Conservation (phyloP, 64 coral and sea anemone genomes). For the Dendrophyllia cribrosa region DNA sequence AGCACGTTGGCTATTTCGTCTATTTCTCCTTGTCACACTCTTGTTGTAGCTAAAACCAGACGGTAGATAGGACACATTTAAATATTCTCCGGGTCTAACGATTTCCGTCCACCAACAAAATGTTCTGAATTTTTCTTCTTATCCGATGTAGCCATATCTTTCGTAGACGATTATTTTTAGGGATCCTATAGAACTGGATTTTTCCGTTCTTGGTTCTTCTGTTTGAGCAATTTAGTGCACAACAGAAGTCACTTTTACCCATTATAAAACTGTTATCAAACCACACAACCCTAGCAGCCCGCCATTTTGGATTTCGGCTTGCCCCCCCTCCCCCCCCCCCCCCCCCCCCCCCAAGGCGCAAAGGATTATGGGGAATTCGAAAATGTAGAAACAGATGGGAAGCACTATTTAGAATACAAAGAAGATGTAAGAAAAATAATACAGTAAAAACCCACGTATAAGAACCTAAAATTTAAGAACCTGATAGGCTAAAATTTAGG, state of each 20-base stretch:
- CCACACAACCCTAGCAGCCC: conserved; percentile 21
- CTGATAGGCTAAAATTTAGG: too few species aligned
- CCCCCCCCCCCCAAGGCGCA: conserved; percentile 53
- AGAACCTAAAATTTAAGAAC: too few species aligned
- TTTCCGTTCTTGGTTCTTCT: conserved; percentile 6
- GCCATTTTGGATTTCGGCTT: conserved; percentile 33
- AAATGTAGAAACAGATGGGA: conserved; percentile 48
- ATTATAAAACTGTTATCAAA: not conserved
- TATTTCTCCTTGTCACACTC: not conserved
- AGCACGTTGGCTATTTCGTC: not conserved
- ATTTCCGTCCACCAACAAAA: conserved; percentile 52
- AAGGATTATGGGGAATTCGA: conserved; percentile 56
- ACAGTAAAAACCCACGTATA: too few species aligned
- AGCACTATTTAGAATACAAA: too few species aligned
- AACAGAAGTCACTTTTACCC: conserved; percentile 75
- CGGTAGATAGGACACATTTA: conserved; percentile 63
- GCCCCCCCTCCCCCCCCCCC: too few species aligned
- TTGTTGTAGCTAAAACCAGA: conserved; percentile 44
- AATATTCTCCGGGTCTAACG: conserved; percentile 37
- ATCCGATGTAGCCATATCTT: conserved; percentile 42
- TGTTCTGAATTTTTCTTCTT: conserved; percentile 71
- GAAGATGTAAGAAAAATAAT: too few species aligned
- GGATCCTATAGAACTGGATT: conserved; percentile 25
- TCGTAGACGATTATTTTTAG: not conserved
- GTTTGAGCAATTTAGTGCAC: conserved; percentile 37